A percentile compares a stretch with the other conserved stretches of the same genome.
phyloP scores from a whole-genome alignment of 1,140 invertebrate species.

The Oncopodura yosiiana region DNA sequence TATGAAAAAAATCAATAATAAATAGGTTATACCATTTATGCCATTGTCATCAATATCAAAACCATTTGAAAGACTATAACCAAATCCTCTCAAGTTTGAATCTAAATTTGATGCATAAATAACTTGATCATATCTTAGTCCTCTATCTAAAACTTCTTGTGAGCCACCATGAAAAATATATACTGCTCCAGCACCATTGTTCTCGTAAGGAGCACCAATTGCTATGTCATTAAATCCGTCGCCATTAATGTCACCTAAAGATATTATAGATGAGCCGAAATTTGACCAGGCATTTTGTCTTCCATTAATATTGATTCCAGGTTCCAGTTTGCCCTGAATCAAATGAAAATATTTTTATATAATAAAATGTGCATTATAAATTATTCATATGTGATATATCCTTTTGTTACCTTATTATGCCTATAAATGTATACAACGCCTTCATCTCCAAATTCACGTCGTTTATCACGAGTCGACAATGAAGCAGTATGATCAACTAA shows the following conservation, averaged over 20 bases:
- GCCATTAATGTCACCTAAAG: slow-evolving; percentile 4
- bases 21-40: slow-evolving; percentile 45
- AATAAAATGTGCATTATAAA: too few species aligned
- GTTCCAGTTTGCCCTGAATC: too few species aligned
- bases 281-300: background rate
- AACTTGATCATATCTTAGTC: slow-evolving; percentile 13
- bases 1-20: background rate
- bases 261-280: background rate
- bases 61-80: slow-evolving; percentile 40
- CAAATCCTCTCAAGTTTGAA: slow-evolving; percentile 37
- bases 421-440: slow-evolving; percentile 51
- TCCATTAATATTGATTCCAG: too few species aligned
- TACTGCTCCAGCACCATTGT: slow-evolving; percentile 42
- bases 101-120: slow-evolving; percentile 13
- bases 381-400: too few species aligned
- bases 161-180: slow-evolving; percentile 48
- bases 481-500: background rate
- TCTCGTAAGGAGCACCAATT: slow-evolving; percentile 48
- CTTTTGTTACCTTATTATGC: slow-evolving; percentile 36
- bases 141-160: too few species aligned
- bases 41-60: slow-evolving; percentile 44
- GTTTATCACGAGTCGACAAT: too few species aligned
- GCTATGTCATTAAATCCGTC: slow-evolving; percentile 36
- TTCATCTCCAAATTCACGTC: slow-evolving; percentile 46
- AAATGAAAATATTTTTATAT: too few species aligned